Conservation (phyloP, 2,797 vertebrate species). For the Otolemur crassicaudatus region DNA sequence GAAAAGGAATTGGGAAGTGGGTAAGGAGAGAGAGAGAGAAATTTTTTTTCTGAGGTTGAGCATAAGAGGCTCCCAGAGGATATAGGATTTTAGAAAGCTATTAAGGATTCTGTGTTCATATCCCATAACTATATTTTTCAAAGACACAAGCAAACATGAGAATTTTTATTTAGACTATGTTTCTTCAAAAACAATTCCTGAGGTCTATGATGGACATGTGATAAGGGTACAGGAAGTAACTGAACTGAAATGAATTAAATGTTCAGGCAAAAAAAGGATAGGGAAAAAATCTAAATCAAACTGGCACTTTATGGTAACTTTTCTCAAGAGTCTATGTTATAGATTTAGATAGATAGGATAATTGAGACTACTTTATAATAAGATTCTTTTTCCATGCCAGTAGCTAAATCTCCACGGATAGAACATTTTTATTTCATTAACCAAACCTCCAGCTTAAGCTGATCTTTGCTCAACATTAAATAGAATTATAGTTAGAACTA, state of each 20-base stretch:
- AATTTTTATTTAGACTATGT: neutral
- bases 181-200: constrained; percentile 45
- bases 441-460: constrained; percentile 4
- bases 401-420: neutral
- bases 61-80: neutral
- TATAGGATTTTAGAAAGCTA: neutral
- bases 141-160: neutral
- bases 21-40: fast-evolving
- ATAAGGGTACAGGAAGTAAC: neutral
- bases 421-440: constrained; percentile 24
- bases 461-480: neutral
- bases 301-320: neutral
- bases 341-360: neutral
- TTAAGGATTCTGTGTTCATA: neutral
- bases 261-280: constrained; percentile 11
- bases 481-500: neutral
- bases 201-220: neutral
- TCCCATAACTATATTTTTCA: constrained; percentile 1
- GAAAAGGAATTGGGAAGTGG: neutral
- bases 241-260: neutral
- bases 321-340: neutral
- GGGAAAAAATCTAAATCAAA: neutral
- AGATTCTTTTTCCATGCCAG: neutral
- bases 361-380: neutral
- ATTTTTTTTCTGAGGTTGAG: neutral